Percentiles rank a stretch among this genome's conserved stretches.
Conservation (phyloP, 2,797 vertebrate genomes). For the Sandelia bainsii region DNA sequence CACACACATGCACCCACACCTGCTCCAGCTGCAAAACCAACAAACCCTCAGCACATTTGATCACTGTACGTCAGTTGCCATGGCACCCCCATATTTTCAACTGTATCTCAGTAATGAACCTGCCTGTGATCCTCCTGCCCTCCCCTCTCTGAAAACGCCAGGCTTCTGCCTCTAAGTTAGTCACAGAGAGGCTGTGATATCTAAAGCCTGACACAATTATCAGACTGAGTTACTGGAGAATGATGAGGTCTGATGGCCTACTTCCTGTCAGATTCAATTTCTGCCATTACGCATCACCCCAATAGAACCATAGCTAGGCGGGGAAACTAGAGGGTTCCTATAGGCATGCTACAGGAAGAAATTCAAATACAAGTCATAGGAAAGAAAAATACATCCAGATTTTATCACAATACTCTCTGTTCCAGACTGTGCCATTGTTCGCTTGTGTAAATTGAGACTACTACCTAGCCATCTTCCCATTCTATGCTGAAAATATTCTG, state of each 20-base stretch:
- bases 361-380: conserved; percentile 55
- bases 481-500: conserved; percentile 50
- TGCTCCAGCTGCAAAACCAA: conserved; percentile 56
- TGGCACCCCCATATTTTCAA: conserved; percentile 53
- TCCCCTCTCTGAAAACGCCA: conserved; percentile 29
- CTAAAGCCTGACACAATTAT: conserved; percentile 62
- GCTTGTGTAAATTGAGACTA: conserved; percentile 66
- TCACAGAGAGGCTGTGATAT: conserved; percentile 45
- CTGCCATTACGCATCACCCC: conserved; percentile 57
- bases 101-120: conserved; percentile 56
- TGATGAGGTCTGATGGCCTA: conserved; percentile 66
- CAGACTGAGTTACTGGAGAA: conserved; percentile 62
- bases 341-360: conserved; percentile 73
- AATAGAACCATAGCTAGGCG: conserved; percentile 49
- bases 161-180: conserved; percentile 41
- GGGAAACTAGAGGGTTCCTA: conserved; percentile 54
- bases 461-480: conserved; percentile 39
- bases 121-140: not conserved
- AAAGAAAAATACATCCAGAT: conserved; percentile 57
- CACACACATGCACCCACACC: conserved; percentile 27
- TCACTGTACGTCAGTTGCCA: conserved; percentile 54
- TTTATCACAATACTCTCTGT: conserved; percentile 64
- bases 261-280: conserved; percentile 72
- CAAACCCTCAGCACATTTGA: conserved; percentile 33
- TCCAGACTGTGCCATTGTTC: conserved; percentile 59